phyloP scores from a whole-genome alignment of 2,113 vertebrate genomes.

The Kryptolebias marmoratus region DNA sequence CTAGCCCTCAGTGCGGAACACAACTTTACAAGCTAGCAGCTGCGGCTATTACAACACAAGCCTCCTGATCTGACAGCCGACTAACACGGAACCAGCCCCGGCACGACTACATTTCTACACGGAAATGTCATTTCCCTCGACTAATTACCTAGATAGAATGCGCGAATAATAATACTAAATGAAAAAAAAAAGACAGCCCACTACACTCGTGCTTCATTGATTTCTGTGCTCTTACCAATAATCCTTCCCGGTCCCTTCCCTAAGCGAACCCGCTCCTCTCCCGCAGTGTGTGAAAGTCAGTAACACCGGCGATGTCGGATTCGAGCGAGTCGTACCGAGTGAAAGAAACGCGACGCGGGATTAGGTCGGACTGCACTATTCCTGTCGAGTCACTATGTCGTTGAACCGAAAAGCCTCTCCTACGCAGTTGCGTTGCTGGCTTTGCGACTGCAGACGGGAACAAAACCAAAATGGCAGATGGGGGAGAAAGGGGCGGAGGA shows the following conservation, averaged over 20 bases:
- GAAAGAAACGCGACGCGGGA: slow-evolving; percentile 44
- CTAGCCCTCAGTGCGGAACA: slow-evolving; percentile 63
- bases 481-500: slow-evolving; percentile 76
- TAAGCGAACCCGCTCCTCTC: slow-evolving; percentile 82
- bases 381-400: slow-evolving; percentile 84
- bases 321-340: slow-evolving; percentile 27
- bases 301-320: slow-evolving; percentile 32
- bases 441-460: slow-evolving; percentile 81
- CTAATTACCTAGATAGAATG: not conserved
- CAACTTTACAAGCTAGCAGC: slow-evolving; percentile 69
- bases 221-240: slow-evolving; percentile 83
- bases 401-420: slow-evolving; percentile 54
- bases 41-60: slow-evolving; percentile 40
- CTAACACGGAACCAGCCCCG: not conserved
- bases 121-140: not conserved
- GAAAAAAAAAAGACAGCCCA: slow-evolving; percentile 39
- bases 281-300: slow-evolving; percentile 62
- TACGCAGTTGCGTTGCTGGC: slow-evolving; percentile 72
- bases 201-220: slow-evolving; percentile 72
- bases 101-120: not conserved
- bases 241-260: slow-evolving; percentile 84
- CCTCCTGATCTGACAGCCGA: slow-evolving; percentile 32
- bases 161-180: slow-evolving; percentile 1
- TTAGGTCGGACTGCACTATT: slow-evolving; percentile 62
- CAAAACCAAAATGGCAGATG: slow-evolving; percentile 88